These are phyloP conservation scores for Cichladusa arquata DNA, from an alignment of 2,113 vertebrate species.

Conservation along the genomic window DNA sequence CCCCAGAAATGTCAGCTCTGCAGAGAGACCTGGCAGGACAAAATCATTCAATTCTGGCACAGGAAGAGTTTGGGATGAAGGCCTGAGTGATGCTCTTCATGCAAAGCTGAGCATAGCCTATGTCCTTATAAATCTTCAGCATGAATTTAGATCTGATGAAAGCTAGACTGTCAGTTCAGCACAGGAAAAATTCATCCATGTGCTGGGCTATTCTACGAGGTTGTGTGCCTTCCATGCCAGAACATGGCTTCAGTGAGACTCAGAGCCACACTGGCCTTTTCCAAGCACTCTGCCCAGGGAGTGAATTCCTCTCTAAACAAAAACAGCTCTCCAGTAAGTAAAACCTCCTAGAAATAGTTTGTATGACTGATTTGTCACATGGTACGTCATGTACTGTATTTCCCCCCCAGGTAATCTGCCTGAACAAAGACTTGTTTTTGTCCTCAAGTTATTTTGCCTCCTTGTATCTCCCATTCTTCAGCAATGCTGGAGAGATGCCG, in stretches of 20 bases:
- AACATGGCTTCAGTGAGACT: not conserved
- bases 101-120: not conserved
- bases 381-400: slow-evolving; percentile 19
- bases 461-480: not conserved
- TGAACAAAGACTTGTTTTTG: slow-evolving; percentile 45
- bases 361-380: slow-evolving; percentile 32
- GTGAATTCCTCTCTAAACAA: slow-evolving; percentile 5
- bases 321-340: not conserved
- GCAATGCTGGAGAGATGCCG: not conserved
- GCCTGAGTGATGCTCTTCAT: not conserved
- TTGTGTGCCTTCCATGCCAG: rapidly evolving
- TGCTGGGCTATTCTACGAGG: not conserved
- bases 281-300: not conserved
- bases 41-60: not conserved
- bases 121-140: not conserved
- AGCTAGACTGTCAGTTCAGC: not conserved
- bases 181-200: not conserved
- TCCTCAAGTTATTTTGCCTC: slow-evolving; percentile 11
- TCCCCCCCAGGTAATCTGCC: slow-evolving; percentile 18
- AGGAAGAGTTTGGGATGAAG: not conserved
- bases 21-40: not conserved
- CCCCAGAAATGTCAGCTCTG: not conserved
- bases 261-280: not conserved
- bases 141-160: not conserved
- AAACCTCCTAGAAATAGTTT: slow-evolving; percentile 19